These are phyloP conservation scores for Cardiocondyla obscurior DNA, from an alignment of 1,140 invertebrate genomes.

Conservation along the genomic window DNA sequence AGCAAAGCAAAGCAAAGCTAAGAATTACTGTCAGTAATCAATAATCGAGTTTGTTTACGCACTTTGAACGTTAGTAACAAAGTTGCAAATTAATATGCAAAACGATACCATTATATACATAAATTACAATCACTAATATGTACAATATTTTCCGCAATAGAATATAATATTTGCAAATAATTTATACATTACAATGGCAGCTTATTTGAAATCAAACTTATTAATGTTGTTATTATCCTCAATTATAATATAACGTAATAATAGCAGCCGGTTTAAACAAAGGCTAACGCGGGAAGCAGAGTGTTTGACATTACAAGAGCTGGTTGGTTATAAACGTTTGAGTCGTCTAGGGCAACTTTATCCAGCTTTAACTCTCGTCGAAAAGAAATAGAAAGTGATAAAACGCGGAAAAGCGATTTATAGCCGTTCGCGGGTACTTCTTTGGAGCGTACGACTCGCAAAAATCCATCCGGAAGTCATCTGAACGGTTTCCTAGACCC, in stretches of 20 bases:
- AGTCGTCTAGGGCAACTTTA: neutral
- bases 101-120: neutral
- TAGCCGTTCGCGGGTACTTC: neutral
- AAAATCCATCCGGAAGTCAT: constrained; percentile 4
- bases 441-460: neutral
- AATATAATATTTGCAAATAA: neutral
- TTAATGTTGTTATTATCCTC: neutral
- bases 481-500: neutral
- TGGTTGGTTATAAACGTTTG: neutral
- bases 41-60: neutral
- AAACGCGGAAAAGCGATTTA: neutral
- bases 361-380: neutral
- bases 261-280: neutral
- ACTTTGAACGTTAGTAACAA: neutral
- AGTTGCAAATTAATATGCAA: constrained; percentile 16
- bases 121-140: neutral
- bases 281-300: too few species aligned
- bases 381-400: neutral
- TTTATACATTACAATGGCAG: neutral
- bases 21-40: neutral
- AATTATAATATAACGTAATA: neutral
- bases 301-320: too few species aligned
- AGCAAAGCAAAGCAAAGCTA: neutral
- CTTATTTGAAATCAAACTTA: constrained; percentile 31
- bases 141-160: neutral